These are phyloP conservation scores for Uropetala carovei DNA, from an alignment of 2,888 invertebrate species.

Conservation along the genomic window DNA sequence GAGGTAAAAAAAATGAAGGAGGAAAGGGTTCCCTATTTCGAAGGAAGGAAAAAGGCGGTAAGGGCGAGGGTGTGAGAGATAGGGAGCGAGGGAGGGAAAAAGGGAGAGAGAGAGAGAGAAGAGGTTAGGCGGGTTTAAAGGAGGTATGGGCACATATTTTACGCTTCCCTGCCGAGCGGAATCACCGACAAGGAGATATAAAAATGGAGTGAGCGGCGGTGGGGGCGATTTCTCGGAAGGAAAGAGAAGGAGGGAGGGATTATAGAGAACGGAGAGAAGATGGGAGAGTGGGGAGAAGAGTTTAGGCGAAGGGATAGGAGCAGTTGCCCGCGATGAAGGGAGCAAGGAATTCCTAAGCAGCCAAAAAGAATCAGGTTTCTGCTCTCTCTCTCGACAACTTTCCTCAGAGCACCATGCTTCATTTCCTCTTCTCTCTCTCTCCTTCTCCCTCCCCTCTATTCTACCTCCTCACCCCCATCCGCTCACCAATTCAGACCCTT, in stretches of 20 bases:
- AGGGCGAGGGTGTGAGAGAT: not conserved
- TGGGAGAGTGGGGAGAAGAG: too few species aligned
- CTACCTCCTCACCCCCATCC: not conserved
- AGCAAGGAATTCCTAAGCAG: constrained; percentile 17
- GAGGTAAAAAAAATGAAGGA: not conserved
- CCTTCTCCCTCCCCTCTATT: too few species aligned
- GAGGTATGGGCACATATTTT: constrained; percentile 18
- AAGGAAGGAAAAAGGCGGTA: not conserved
- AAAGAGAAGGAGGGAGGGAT: not conserved
- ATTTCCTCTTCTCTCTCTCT: too few species aligned
- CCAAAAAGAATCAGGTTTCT: constrained; percentile 18
- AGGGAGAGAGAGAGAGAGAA: not conserved
- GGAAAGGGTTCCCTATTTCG: not conserved
- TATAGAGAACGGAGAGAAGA: too few species aligned
- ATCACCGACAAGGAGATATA: not conserved
- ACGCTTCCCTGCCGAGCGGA: constrained; percentile 24
- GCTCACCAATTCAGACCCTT: not conserved
- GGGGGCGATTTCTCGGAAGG: not conserved
- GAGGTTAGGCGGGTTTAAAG: not conserved
- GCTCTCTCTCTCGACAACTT: not conserved
- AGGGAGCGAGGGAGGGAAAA: not conserved
- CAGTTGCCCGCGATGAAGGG: not conserved
- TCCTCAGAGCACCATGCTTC: too few species aligned
- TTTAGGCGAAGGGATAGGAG: too few species aligned
- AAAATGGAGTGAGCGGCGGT: not conserved